Base-by-base conservation (phyloP, 1,140 invertebrate genomes). In the Papilio aristodemus region DNA sequence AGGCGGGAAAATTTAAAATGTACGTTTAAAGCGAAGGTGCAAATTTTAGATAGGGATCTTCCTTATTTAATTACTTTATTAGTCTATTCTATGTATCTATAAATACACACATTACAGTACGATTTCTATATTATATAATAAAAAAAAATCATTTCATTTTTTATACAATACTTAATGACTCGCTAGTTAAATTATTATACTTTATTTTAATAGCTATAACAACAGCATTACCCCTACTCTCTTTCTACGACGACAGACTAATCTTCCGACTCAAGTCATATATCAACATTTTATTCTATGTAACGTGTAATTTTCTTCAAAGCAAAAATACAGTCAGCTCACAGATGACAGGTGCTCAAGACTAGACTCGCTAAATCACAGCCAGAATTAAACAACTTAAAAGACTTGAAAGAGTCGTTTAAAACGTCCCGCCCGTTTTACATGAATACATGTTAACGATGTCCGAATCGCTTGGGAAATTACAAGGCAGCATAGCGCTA, bases 371-470 rank as follows among this genome's bases (percentile, higher is more conserved):
- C 14, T 43, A 64, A 62, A 62, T 62, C 59, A 62, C 27, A 62
- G 27, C 14, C 59, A 32, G 36, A 39, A 62, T 62, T 64, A 64
- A 64, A 64, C 59, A 41, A 46, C 63, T 46, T 46, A 66, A 66
- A 66, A 57, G 36, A 46, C 59, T 63, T 14, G 62, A 60, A 66
- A 73, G 39, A 46, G 54, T 41, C 14, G 22, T 59, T 75, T 14
- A 67, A 70, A 72, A 36, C 46, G 58, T 72, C 69, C 68, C 25
- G 43, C 62, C 46, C 70, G 67, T 57, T 76, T 77, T 72, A 74
- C 68, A 78, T 81, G 81, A 83, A 83, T 81, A 76, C 76, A 68
- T 71, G 76, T 73, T 84, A 84, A 81, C 75, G 81, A 84, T 72
- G 73, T 79, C 72, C 75, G 73, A 81, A 79, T 72, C 72, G 68